These are phyloP conservation scores for Trissolcus brochymenae DNA, from an alignment of 2,888 invertebrate genomes.

Conservation along the genomic window DNA sequence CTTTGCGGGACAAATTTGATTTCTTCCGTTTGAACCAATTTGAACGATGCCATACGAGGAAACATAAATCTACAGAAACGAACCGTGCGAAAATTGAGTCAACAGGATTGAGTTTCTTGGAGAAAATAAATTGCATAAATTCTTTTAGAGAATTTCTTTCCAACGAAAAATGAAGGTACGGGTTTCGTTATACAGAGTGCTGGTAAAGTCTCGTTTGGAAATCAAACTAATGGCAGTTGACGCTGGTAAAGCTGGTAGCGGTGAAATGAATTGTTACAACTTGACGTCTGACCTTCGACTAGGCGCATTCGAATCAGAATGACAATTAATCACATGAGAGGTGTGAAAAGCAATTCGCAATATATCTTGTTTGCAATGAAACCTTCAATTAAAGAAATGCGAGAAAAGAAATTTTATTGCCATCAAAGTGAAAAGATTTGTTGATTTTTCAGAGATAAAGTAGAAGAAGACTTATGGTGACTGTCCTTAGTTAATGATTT, in stretches of 20 bases:
- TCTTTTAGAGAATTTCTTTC: too few relatives aligned
- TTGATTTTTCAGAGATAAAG: conserved; percentile 31
- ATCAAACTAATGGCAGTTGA: too few relatives aligned
- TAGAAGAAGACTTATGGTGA: background rate
- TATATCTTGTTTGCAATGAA: conserved; percentile 41
- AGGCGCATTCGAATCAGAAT: conserved; percentile 37
- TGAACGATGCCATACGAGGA: too few relatives aligned
- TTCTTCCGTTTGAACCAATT: too few relatives aligned
- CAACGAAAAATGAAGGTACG: too few relatives aligned
- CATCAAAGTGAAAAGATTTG: conserved; percentile 35
- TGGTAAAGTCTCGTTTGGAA: too few relatives aligned
- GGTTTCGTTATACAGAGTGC: too few relatives aligned
- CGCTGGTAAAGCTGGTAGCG: conserved; percentile 27
- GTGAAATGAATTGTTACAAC: conserved; percentile 43
- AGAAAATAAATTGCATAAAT: too few relatives aligned
- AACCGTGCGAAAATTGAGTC: too few relatives aligned
- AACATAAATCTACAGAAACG: too few relatives aligned
- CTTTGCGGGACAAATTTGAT: too few relatives aligned
- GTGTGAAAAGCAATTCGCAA: conserved; percentile 54
- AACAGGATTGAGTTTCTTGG: too few relatives aligned
- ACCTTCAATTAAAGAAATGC: conserved; percentile 34
- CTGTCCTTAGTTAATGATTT: conserved; percentile 14
- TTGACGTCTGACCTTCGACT: conserved; percentile 45
- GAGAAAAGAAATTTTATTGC: conserved; percentile 23
- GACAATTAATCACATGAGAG: conserved; percentile 42